Percentiles rank a stretch among this genome's conserved stretches.
Conservation (phyloP, 2,113 vertebrate species). For the Oryzias curvinotus region DNA sequence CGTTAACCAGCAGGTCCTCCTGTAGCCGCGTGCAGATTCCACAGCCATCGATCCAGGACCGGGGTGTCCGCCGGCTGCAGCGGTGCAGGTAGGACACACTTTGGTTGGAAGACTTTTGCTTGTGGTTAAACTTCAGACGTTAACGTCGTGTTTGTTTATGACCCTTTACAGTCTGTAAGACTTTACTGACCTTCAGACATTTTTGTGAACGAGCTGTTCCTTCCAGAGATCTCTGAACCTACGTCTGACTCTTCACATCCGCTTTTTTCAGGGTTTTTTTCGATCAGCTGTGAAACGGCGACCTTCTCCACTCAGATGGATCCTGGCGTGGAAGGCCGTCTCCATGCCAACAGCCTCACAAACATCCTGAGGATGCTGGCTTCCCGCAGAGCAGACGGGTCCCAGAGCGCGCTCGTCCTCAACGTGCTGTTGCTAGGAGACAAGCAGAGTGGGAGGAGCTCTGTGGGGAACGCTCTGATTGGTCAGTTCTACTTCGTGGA, state of each 20-base stretch:
- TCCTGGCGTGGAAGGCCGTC: fast-evolving
- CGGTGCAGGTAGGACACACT: slow-evolving; percentile 34
- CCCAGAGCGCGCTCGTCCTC: slow-evolving; percentile 60
- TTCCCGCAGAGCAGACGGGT: slow-evolving; percentile 1
- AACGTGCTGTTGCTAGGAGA: slow-evolving; percentile 82
- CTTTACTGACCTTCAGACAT: no score
- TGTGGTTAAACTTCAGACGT: no score
- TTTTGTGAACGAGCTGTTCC: no score
- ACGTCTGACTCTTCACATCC: no score
- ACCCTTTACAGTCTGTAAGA: no score
- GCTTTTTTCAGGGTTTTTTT: no score
- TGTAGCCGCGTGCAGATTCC: not conserved
- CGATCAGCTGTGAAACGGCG: not conserved
- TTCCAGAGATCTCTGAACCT: no score
- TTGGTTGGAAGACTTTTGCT: not conserved
- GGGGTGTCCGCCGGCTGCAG: not conserved
- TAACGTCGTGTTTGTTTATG: no score
- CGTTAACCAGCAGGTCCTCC: slow-evolving; percentile 34
- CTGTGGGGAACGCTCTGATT: slow-evolving; percentile 82
- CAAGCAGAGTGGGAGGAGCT: slow-evolving; percentile 82
- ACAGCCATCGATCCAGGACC: not conserved
- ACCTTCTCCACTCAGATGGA: slow-evolving; percentile 21
- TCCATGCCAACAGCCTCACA: not conserved
- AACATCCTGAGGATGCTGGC: not conserved
- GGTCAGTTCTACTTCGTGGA: slow-evolving; percentile 53